Base-by-base conservation (phyloP, 2,888 invertebrate species). In the Lasioglossum morio region DNA sequence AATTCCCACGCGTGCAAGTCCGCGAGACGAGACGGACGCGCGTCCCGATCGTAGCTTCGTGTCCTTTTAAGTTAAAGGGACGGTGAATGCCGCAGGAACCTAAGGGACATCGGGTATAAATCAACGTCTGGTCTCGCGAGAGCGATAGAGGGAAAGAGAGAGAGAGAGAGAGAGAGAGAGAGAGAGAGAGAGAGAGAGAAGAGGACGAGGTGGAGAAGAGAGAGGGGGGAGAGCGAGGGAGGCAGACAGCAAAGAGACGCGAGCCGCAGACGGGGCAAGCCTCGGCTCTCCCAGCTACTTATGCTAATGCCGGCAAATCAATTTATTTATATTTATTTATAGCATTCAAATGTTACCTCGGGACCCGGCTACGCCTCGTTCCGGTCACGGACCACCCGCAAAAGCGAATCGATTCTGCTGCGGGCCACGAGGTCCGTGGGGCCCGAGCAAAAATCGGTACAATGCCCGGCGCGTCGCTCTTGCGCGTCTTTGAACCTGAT, bases 261-360 rank as follows among this genome's bases (percentile, higher is more conserved):
- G 66, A 63, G 63, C 72, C 80, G 86, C 77, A 75, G 85, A 88
- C 88, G 85, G 83, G 74, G 78, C 70, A 76, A 87, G 85, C 82
- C 87, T 74, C 81, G 81, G 37, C 78, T 82, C 84, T 81, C 84
- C 85, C 85, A 82, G 88, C 91, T 92, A 93, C 92, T 93, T 93
- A 93, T 93, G 93, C 92, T 93, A 93, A 93, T 93, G 91, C 85
- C 91, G 86, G 90, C 92, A 92, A 93, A 93, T 92, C 93, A 93
- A 93, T 93, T 93, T 92, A 93, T 93, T 93, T 93, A 93, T 93
- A 93, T 93, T 92, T 93, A 93, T 93, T 93, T 93, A 93, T 92
- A 93, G 92, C 91, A 93, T 93, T 93, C 90, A 92, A 93, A 93
- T 93, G 93, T 92, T 92, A 91, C 88, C 87, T 82, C 87, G 85